Percentiles rank a stretch among this genome's conserved stretches.
Conservation (phyloP, 2,113 vertebrate species). For the Pteropus alecto region DNA sequence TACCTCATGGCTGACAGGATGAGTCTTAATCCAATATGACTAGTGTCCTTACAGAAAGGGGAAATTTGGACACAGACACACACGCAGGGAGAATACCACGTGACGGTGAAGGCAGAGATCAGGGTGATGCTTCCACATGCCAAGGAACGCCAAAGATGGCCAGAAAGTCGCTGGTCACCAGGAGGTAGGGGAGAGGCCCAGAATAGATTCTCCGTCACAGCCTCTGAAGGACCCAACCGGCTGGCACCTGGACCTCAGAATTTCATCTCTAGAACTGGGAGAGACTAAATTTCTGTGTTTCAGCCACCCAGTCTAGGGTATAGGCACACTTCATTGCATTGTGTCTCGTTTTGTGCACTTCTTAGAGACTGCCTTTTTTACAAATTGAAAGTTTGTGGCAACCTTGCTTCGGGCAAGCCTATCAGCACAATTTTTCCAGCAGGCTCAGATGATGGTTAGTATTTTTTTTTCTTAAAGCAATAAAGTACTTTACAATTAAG, state of each 20-base stretch:
- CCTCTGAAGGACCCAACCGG: not conserved
- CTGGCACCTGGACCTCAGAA: not conserved
- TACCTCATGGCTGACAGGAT: not conserved
- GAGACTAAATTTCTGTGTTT: not conserved
- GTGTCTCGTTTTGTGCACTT: not conserved
- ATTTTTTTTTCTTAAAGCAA: not conserved
- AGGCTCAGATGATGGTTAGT: not conserved
- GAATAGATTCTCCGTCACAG: not conserved
- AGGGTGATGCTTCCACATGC: not conserved
- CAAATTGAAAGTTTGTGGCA: not conserved
- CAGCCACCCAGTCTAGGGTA: not conserved
- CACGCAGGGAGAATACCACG: not conserved
- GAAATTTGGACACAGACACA: not conserved
- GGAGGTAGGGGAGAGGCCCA: not conserved
- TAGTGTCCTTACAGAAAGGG: not conserved
- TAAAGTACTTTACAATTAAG: not conserved
- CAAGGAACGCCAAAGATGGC: not conserved
- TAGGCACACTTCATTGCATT: no score
- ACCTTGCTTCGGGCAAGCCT: not conserved
- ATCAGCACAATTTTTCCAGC: not conserved
- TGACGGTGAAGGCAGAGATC: not conserved
- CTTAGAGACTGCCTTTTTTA: not conserved
- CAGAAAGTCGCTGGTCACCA: not conserved
- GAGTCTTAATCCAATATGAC: not conserved
- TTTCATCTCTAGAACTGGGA: not conserved